Base-by-base conservation (phyloP, 37 sponge, comb jelly and placozoan genomes). In the Ephydatia muelleri region DNA sequence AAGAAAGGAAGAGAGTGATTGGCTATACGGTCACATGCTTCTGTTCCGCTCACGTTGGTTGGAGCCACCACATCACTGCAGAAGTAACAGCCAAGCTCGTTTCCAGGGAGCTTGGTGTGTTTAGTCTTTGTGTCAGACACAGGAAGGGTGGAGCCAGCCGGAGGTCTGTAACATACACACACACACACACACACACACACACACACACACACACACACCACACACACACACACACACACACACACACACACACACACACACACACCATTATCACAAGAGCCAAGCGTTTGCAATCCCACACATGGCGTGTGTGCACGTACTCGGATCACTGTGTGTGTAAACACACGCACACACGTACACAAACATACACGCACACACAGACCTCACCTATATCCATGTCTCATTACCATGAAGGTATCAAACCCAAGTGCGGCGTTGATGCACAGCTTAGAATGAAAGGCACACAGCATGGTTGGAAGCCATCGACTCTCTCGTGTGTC, bases 1-100 rank as follows among this genome's bases (percentile, higher is more conserved):
- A n/a, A 6, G 43, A 9, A 43, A 6, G 6, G 43, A n/a, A n/a
- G n/a, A n/a, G n/a, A n/a, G n/a, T n/a, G n/a, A n/a, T n/a, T n/a
- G n/a, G n/a, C n/a, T n/a, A n/a, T n/a, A n/a, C n/a, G n/a, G n/a
- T n/a, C n/a, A n/a, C n/a, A n/a, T n/a, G n/a, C n/a, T n/a, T n/a
- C n/a, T n/a, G n/a, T n/a, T n/a, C n/a, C n/a, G n/a, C 97, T 88
- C 38, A 96, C 97, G 73, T 98, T 83, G 43, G 97, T 92, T 14
- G 99, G 99, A 32, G 97, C 99, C n/a, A 98, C 99, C 6, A 98
- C 97, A 84, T 98, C 99, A 88, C 95, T 98, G 75, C 99, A 98
- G 85, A 93, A 98, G 85, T 98, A 98, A 84, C 99, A 98, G 23
- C 96, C 99, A 1, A 98, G 93, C 25, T 89, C 68, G 80, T 80